A percentile compares a stretch with the other conserved stretches of the same genome.
phyloP scores from a whole-genome alignment of 2,888 invertebrate species.

The Tetragonula carbonaria region DNA sequence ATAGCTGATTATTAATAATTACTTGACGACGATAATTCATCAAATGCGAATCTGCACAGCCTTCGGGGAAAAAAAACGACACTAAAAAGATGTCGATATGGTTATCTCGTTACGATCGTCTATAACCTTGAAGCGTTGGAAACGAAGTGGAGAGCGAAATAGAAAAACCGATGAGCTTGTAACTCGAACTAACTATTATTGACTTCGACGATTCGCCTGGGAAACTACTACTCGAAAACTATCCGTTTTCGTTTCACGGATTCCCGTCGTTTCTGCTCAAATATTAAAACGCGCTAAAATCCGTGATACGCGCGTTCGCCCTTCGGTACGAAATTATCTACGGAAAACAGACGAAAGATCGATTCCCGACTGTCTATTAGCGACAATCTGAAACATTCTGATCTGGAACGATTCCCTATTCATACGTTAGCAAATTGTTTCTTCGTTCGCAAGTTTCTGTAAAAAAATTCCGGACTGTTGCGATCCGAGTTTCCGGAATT shows the following conservation, averaged over 20 bases:
- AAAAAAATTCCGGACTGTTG: too few relatives aligned
- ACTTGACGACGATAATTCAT: not conserved
- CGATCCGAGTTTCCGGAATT: too few relatives aligned
- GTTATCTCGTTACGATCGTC: slow-evolving; percentile 14
- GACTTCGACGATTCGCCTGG: slow-evolving; percentile 15
- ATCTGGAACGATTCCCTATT: slow-evolving; percentile 5
- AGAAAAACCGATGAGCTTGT: slow-evolving; percentile 41
- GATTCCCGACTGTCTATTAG: not conserved
- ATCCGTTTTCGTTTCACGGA: slow-evolving; percentile 26
- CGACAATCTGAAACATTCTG: not conserved
- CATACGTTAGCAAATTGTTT: not conserved
- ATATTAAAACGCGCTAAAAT: slow-evolving; percentile 28
- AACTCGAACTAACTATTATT: slow-evolving; percentile 40
- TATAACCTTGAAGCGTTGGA: slow-evolving; percentile 1
- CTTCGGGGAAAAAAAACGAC: too few relatives aligned
- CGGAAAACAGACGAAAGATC: slow-evolving; percentile 20
- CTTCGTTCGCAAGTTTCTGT: too few relatives aligned
- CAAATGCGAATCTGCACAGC: too few relatives aligned
- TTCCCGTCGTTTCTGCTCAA: slow-evolving; percentile 13
- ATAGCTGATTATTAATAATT: not conserved
- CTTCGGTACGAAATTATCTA: not conserved
- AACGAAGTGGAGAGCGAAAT: slow-evolving; percentile 25
- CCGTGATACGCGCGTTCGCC: not conserved
- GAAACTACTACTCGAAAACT: slow-evolving; percentile 28
- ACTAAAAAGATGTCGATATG: slow-evolving; percentile 9